Conservation (phyloP, 2,113 vertebrate species). For the Acanthochromis polyacanthus region DNA sequence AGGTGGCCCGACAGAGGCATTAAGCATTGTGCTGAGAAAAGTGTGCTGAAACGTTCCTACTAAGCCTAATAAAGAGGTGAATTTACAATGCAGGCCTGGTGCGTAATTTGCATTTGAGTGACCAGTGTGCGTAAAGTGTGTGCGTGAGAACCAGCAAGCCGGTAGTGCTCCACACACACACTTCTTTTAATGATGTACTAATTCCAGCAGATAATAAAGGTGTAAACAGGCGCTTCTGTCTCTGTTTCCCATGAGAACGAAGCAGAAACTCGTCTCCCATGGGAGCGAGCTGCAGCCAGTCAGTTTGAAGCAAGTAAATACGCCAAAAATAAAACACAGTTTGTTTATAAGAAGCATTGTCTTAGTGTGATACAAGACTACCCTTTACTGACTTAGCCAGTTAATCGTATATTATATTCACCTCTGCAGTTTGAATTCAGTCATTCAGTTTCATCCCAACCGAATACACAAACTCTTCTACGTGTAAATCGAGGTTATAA, state of each 20-base stretch:
- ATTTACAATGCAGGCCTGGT: not conserved
- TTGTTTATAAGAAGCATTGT: not conserved
- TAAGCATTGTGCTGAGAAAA: no score
- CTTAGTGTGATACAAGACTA: not conserved
- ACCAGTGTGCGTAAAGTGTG: not conserved
- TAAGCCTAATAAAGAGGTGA: no score
- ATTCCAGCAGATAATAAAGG: constrained; percentile 51
- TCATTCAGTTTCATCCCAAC: not conserved
- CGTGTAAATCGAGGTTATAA: no score
- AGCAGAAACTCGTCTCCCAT: not conserved
- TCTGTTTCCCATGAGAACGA: constrained; percentile 53
- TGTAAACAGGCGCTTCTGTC: constrained; percentile 1
- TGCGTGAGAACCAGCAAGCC: constrained; percentile 24
- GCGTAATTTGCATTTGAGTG: constrained; percentile 34
- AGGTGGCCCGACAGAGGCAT: no score
- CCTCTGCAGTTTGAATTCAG: not conserved
- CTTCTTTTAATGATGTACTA: constrained; percentile 10
- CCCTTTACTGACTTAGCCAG: no score
- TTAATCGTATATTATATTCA: no score
- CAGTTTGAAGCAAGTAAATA: not conserved
- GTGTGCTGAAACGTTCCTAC: no score
- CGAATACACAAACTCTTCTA: no score
- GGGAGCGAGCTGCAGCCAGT: not conserved
- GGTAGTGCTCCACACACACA: constrained; percentile 13
- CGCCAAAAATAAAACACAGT: not conserved